A percentile compares a stretch with the other conserved stretches of the same genome.
These are phyloP conservation scores for Keiferia lycopersicella DNA, from an alignment of 2,888 invertebrate genomes.

Conservation along the genomic window DNA sequence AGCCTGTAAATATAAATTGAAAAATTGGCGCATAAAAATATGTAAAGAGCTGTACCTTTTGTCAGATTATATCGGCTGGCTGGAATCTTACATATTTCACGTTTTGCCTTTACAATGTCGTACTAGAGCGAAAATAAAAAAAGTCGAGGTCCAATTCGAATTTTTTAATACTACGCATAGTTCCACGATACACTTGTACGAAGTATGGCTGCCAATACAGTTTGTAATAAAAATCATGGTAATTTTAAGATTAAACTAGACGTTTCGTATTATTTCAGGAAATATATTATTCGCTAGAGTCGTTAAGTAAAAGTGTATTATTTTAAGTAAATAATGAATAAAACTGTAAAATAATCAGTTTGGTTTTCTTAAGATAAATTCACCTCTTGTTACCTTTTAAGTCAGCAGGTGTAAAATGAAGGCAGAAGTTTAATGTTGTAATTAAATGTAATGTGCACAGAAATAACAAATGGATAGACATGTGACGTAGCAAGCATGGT, in stretches of 20 bases:
- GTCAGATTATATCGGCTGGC: background rate
- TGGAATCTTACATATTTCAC: slow-evolving; percentile 6
- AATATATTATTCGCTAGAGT: slow-evolving; percentile 77
- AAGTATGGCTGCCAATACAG: slow-evolving; percentile 55
- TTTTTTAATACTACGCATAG: slow-evolving; percentile 65
- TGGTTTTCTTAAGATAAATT: slow-evolving; percentile 42
- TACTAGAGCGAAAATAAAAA: slow-evolving; percentile 70
- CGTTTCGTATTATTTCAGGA: slow-evolving; percentile 70
- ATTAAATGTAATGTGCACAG: background rate
- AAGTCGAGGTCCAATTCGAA: slow-evolving; percentile 78
- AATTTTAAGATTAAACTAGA: slow-evolving; percentile 65
- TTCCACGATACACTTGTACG: slow-evolving; percentile 53
- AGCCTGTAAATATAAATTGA: background rate
- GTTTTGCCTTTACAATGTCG: slow-evolving; percentile 48
- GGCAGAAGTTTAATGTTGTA: background rate
- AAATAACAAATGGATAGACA: slow-evolving; percentile 3
- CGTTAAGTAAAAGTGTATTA: slow-evolving; percentile 76
- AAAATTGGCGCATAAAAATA: background rate
- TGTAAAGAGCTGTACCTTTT: background rate
- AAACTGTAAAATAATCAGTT: slow-evolving; percentile 59
- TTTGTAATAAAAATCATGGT: slow-evolving; percentile 74
- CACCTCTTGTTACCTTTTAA: slow-evolving; percentile 10
- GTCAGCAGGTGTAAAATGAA: background rate
- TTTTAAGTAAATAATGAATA: slow-evolving; percentile 74
- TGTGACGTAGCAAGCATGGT: slow-evolving; percentile 36